Base-by-base conservation (phyloP, 2,797 vertebrate genomes). In the Amblyraja radiata region DNA sequence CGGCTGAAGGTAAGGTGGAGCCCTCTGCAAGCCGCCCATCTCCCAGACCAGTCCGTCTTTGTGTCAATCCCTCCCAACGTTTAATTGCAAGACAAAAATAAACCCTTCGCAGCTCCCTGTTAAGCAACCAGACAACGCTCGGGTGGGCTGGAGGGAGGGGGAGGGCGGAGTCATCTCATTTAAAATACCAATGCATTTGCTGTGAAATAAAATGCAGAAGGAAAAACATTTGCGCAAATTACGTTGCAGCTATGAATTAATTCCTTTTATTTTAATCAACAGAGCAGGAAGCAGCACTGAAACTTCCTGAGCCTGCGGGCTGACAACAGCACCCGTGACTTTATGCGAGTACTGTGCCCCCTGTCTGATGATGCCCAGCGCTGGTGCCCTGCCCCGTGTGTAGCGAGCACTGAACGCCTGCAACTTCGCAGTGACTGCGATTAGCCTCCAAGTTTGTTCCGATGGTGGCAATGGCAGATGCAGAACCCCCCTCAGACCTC, bases 401-500 rank as follows among this genome's bases (percentile, higher is more conserved):
- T 65, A 32, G 18, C 78, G 8, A 83, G 13, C 7, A 88, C 61
- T 65, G 7, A 16, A 13, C 14, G 23, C n/a, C 83, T 14, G 83
- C 83, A 54, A 18, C 6, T 81, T 58, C 39, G 23, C 46, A 58
- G 32, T 84, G 81, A 58, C 81, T 14, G 6, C 7, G 14, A 8
- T 23, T 32, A 9, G 81, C 28, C 5, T 74, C 18, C 18, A 74
- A 0, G 14, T 68, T 9, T 65, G 6, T 21, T 36, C 36, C n/a
- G 54, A 88, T 65, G 2, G 61, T 25, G n/a, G 63, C 65, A 58
- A 92, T 92, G 90, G 90, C 71, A 13, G 90, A 74, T 74, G 32
- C 21, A 16, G 90, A 74, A 3, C 2, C 88, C 9, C 63, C 6
- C 88, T 1, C 93, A 79, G 96, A 95, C 81, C 94, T 90, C 32